Base-by-base conservation (phyloP, 2,113 vertebrate genomes). In the Scortum barcoo region DNA sequence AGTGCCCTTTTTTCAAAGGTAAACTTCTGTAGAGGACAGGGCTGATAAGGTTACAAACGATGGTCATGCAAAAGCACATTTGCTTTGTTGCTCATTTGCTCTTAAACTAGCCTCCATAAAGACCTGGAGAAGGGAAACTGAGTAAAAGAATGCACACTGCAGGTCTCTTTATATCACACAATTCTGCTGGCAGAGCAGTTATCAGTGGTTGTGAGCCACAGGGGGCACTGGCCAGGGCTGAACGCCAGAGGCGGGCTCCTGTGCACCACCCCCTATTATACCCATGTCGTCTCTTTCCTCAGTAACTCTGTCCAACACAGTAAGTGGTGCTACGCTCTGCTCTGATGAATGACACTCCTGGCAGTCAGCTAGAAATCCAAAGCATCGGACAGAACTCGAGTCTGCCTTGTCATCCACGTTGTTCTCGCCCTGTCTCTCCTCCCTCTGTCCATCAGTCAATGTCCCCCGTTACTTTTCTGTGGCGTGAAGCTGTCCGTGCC, bases 401-500 rank as follows among this genome's bases (percentile, higher is more conserved):
- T 62, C 54, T 30, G 26, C 67, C 63, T 44, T 48, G 72, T 76
- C 78, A 22, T 61, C 46, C 12, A 2, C 69, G 79, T 63, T 50
- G 28, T 72, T 74, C 67, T 30, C 68, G 83, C 72, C 13, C 17
- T 13, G n/a, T 61, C 73, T 46, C 17, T 54, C 57, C 22, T 71
- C 62, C 36, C 36, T 65, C 20, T 19, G 1, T 71, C 61, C 24
- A 26, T 76, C 67, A 8, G 67, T 83, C 50, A 48, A 20, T 28
- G 48, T 58, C 56, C 51, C 56, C 42, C 22, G 63, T 24, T 56
- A 40, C 42, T 44, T 50, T 30, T 54, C 56, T 38, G 48, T 22
- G 36, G 86, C 2, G 76, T 78, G 77, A 86, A 81, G 36, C 74
- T 56, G 51, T 30, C 63, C 77, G 67, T 77, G 42, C 70, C 81